phyloP scores from a whole-genome alignment of 1,140 invertebrate genomes.

The Apis cerana region DNA sequence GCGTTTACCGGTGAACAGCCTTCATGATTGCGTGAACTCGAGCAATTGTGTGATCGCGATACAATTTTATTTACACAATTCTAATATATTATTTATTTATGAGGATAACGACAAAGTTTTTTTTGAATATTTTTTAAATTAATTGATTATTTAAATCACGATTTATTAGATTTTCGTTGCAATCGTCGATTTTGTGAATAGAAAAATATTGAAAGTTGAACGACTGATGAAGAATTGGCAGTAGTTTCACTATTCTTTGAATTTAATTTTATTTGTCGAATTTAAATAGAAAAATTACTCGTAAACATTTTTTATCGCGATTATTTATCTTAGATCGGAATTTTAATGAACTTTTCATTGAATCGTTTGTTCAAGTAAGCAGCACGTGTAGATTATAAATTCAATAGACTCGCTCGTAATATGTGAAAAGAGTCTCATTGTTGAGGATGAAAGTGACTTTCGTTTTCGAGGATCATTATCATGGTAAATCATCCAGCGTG shows the following conservation, averaged over 20 bases:
- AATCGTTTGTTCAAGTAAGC: neutral
- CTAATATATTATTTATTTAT: neutral
- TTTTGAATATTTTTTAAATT: too few relatives aligned
- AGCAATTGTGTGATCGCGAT: too few relatives aligned
- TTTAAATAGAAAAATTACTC: neutral
- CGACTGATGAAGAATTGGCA: neutral
- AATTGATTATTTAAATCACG: neutral
- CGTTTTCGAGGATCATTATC: constrained; percentile 49
- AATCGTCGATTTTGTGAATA: neutral
- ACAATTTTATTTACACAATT: too few relatives aligned
- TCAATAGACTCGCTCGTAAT: neutral
- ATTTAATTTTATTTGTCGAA: neutral
- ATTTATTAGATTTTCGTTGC: neutral
- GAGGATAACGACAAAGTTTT: too few relatives aligned
- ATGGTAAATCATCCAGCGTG: constrained; percentile 29
- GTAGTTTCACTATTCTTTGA: neutral
- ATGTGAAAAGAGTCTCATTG: constrained; percentile 1
- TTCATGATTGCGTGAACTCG: neutral
- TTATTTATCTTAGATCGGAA: neutral
- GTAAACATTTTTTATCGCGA: neutral
- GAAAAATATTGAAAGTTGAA: neutral
- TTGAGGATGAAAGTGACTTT: constrained; percentile 61
- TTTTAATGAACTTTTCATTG: neutral
- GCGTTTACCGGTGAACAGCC: too few relatives aligned
- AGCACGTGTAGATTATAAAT: neutral